Base-by-base conservation (phyloP, 2,888 invertebrate genomes). In the Bombylius discolor region DNA sequence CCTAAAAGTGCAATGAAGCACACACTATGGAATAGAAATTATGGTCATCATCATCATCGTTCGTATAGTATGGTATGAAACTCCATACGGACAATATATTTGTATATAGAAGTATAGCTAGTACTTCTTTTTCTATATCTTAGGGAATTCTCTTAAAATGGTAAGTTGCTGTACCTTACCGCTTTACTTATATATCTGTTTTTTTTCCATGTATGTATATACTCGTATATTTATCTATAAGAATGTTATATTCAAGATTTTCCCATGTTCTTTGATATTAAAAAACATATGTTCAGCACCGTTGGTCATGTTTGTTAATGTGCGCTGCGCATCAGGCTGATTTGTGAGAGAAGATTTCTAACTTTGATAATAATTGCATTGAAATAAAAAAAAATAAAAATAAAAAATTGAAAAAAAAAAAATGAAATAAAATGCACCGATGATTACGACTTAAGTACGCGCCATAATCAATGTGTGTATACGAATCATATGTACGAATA, bases 251-350 rank as follows among this genome's bases (percentile, higher is more conserved):
- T 34, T 50, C 46, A 42, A 45, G 34, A 14, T 46, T 36, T 55
- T 51, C 55, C 52, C 52, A 47, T 50, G 55, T 55, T 50, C 39
- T 46, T 46, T 42, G 11, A 46, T 47, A 50, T 50, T n/a, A 31
- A 31, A 23, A 39, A 55, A 55, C 50, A 55, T 34, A 49, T 55
- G 55, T 55, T 47, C 50, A 39, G 31, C 44, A 46, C 55, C 47
- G 55, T 50, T 50, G 50, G 55, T 47, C 39, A 55, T 55, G 50
- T 55, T 49, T 47, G 50, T 46, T 50, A 54, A 47, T 50, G 54
- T 36, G 36, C 2, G 9, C 11, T 11, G 11, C 11, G 39, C 12
- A 11, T 11, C 49, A 36, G 51, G 46, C 50, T 55, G 11, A 11
- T 11, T 7, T 42, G 46, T 51, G 47, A 23, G 46, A 47, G 47